A percentile compares a stretch with the other conserved stretches of the same genome.
Evolutionary conservation across 2,113 vertebrate species (phyloP).

Genomic region (Rhinichthys klamathensis): DNA sequence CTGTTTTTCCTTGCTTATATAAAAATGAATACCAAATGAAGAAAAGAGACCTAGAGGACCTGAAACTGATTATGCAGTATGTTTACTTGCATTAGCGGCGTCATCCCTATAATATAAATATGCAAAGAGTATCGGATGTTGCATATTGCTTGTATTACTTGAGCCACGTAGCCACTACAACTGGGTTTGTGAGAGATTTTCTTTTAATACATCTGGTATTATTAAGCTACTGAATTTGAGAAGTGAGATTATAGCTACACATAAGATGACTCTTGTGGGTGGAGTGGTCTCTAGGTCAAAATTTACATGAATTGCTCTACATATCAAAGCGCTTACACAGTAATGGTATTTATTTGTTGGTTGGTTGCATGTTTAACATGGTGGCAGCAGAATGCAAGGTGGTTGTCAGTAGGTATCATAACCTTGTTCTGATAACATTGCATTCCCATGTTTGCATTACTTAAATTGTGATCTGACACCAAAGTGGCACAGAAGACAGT

Average conservation of each 20-base stretch:
- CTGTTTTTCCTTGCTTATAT: slow-evolving; percentile 10
- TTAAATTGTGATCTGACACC: background rate
- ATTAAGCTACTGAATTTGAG: background rate
- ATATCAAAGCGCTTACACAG: background rate
- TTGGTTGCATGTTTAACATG: no score
- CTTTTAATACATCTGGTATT: background rate
- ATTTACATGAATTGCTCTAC: background rate
- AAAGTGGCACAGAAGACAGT: background rate
- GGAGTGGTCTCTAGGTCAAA: slow-evolving; percentile 15
- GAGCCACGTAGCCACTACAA: background rate
- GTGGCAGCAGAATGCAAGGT: background rate
- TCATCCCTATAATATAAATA: background rate
- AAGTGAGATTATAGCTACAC: background rate
- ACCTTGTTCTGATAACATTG: background rate
- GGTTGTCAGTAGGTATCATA: background rate
- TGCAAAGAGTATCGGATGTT: background rate
- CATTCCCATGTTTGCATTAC: background rate
- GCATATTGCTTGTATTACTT: background rate
- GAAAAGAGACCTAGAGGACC: background rate
- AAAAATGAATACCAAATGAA: slow-evolving; percentile 28
- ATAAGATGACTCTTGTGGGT: background rate
- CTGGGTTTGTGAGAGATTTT: background rate
- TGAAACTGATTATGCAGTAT: background rate
- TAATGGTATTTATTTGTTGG: background rate
- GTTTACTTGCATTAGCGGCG: background rate